Evolutionary conservation across 2,797 vertebrate species (phyloP), one percentile per base, ranked within the genome.

Genomic region (Neomorphus geoffroyi): DNA sequence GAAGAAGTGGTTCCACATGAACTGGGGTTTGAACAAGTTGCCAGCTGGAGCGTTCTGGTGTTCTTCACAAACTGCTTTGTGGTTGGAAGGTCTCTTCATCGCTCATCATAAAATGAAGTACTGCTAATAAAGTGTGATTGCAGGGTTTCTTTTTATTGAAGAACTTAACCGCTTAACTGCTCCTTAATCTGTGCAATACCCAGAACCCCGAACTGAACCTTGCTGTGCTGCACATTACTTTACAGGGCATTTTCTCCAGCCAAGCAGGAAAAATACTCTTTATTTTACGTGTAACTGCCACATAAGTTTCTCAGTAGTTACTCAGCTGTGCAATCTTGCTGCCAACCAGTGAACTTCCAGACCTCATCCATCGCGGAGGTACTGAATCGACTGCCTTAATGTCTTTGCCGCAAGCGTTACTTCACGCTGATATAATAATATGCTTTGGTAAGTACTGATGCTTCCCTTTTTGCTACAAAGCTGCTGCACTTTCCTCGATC

Each of bases 1-100:
- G 41, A 19, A 0, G 0, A 1, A 57, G 5, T 3, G 0, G 8
- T 79, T 62, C 19, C 64, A 21, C 13, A 7, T 1, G 35, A 45
- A 0, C 2, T 2, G 8, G 45, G 17, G 26, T 50, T 30, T 28
- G 46, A 18, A 14, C 1, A 11, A 13, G 13, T 7, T 61, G 43
- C 39, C 56, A 17, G 1, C 53, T 37, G 73, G 45, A 69, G 48
- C 3, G 24, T 57, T 4, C 17, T 26, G 39, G 17, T 39, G 41
- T 39, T 67, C 54, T 33, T 51, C 4, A 35, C 0, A 2, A 66
- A 19, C 7, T 0, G 19, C 41, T 3, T 7, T 27, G 64, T 26
- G 69, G 10, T 57, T 41, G 53, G 53, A 56, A 30, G 62, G 70
- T 70, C 60, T 81, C 60, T 48, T 82, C 51, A 30, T 17, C 43